These are phyloP conservation scores for Auanema sp. DNA, from an alignment of 2,888 invertebrate genomes.

Conservation along the genomic window DNA sequence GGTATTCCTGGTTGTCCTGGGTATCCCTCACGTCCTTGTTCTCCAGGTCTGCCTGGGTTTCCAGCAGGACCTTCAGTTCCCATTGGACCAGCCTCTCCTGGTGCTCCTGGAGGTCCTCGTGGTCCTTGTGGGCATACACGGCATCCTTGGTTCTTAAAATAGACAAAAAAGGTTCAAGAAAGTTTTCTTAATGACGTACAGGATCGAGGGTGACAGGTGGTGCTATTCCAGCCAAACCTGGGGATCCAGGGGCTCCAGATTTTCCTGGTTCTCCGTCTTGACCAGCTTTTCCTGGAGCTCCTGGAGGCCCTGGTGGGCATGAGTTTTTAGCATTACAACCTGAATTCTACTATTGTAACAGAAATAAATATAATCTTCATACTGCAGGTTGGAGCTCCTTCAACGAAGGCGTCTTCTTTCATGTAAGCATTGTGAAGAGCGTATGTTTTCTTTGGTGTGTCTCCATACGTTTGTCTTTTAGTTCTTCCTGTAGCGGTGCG, in stretches of 20 bases:
- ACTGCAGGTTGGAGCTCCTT: constrained; percentile 41
- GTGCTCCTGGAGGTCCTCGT: constrained; percentile 55
- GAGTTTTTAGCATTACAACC: constrained; percentile 44
- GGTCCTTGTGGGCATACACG: constrained; percentile 58
- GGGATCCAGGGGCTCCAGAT: constrained; percentile 46
- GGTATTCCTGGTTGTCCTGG: constrained; percentile 53
- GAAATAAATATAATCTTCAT: constrained; percentile 11
- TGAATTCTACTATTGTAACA: constrained; percentile 9
- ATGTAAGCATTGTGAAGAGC: constrained; percentile 48
- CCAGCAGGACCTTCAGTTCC: constrained; percentile 53
- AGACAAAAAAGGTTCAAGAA: neutral
- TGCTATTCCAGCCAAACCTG: constrained; percentile 55
- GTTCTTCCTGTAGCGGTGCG: constrained; percentile 27
- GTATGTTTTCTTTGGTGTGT: constrained; percentile 35
- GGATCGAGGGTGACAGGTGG: constrained; percentile 57
- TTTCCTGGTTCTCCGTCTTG: constrained; percentile 45
- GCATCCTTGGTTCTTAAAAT: constrained; percentile 42
- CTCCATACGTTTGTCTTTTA: constrained; percentile 46
- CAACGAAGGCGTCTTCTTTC: constrained; percentile 50
- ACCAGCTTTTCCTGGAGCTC: constrained; percentile 48
- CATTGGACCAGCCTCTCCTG: constrained; percentile 48
- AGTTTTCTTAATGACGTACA: constrained; percentile 15
- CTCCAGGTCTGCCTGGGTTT: constrained; percentile 49
- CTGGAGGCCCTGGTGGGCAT: constrained; percentile 49
- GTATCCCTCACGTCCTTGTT: constrained; percentile 50